Percentiles rank a stretch among this genome's conserved stretches.
These are phyloP conservation scores for Sarcophaga bullata DNA, from an alignment of 1,140 invertebrate species.

Conservation along the genomic window DNA sequence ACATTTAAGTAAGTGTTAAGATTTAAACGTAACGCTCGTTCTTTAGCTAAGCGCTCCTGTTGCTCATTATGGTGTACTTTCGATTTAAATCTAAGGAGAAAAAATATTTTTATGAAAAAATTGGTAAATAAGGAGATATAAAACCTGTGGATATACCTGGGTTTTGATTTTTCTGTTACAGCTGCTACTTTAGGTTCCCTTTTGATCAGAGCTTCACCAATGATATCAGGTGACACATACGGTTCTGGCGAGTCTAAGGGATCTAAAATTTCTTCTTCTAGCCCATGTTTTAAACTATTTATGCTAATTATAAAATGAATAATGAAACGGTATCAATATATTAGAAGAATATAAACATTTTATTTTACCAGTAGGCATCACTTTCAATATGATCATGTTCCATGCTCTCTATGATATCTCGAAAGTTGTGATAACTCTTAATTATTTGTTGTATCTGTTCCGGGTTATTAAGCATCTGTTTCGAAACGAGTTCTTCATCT, in stretches of 20 bases:
- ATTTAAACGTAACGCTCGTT: constrained; percentile 66
- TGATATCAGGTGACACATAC: constrained; percentile 48
- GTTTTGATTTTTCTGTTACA: constrained; percentile 27
- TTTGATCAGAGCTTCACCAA: constrained; percentile 1
- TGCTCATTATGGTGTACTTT: constrained; percentile 56
- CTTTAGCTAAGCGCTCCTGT: constrained; percentile 62
- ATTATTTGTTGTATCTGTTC: constrained; percentile 57
- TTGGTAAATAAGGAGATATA: background rate
- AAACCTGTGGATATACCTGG: constrained; percentile 13
- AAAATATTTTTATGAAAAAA: background rate
- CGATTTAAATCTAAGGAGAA: constrained; percentile 53
- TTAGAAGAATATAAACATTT: constrained; percentile 44
- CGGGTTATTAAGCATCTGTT: constrained; percentile 53
- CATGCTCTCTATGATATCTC: constrained; percentile 66
- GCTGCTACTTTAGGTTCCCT: background rate
- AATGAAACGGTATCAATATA: background rate
- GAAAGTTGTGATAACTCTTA: constrained; percentile 59
- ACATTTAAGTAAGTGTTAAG: constrained; percentile 70
- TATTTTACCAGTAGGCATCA: constrained; percentile 57
- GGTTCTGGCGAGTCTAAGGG: constrained; percentile 58
- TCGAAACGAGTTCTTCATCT: constrained; percentile 51
- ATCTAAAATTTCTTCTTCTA: constrained; percentile 48
- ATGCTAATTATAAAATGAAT: constrained; percentile 43
- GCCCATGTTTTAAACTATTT: constrained; percentile 42
- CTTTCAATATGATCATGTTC: constrained; percentile 66